Base-by-base conservation (phyloP, 2,797 vertebrate genomes). In the Sebastes dallii region DNA sequence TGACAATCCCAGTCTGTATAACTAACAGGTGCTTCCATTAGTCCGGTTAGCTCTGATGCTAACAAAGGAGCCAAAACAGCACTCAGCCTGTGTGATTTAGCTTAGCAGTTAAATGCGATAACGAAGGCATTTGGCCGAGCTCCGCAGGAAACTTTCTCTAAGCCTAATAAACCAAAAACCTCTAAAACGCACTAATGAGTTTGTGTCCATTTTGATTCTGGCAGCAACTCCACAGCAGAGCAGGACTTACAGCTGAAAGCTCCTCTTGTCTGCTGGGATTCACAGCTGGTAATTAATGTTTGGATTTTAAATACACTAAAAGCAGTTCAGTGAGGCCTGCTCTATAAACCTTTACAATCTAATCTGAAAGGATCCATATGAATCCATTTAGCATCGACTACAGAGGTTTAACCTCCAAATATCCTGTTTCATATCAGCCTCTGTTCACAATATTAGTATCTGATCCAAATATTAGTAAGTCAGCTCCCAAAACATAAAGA, bases 11-110 rank as follows among this genome's bases (percentile, higher is more conserved):
- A 20, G 66, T 29, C 79, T 59, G 83, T 50, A 85, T 90, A 91
- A 87, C 86, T 88, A 88, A 87, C 90, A 92, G 91, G 89, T 89
- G 85, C 82, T 84, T 76, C 86, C 86, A 88, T 89, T 84, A 88
- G 88, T 29, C 61, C 66, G 27, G 86, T 87, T 90, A 90, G 85
- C 88, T 74, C 29, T 3, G 61, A 81, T 54, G 80, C 93, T 93
- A 95, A 91, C 91, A 93, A 92, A 92, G 88, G 84, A 90, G 91
- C 91, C 92, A 95, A 92, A 93, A 92, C 79, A 83, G 93, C 93
- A 94, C 94, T 94, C 86, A 94, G 90, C 86, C 75, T 55, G 66
- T 34, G 81, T 84, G 88, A 88, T 91, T 90, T 91, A 93, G 92
- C 92, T 87, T 91, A 94, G 81, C 50, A 4, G 62, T 27, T 77